These are phyloP conservation scores for Meandrina meandrites DNA, from an alignment of 92 coral and sea anemone genomes.

Conservation along the genomic window DNA sequence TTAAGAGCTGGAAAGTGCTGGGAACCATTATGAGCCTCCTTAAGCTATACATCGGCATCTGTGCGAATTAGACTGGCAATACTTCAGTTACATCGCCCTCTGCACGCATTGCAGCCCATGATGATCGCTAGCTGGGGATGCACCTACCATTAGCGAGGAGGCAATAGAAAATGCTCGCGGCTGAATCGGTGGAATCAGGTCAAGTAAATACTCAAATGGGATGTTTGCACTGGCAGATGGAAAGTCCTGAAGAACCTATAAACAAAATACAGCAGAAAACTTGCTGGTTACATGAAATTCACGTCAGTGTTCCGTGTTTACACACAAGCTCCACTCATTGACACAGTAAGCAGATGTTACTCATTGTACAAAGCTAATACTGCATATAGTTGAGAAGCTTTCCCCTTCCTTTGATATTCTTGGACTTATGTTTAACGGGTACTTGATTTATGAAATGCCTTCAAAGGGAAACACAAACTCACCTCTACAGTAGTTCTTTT, in stretches of 20 bases:
- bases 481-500: conserved; percentile 87
- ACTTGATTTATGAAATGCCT: not conserved
- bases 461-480: not conserved
- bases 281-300: too few relatives aligned
- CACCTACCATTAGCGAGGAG: conserved; percentile 79
- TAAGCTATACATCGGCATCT: not conserved
- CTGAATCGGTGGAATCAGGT: conserved; percentile 87
- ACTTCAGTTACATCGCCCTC: not conserved
- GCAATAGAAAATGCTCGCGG: conserved; percentile 98
- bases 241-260: conserved; percentile 89
- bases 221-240: conserved; percentile 86
- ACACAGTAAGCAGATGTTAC: not conserved
- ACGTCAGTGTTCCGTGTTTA: too few relatives aligned
- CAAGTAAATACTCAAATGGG: conserved; percentile 87
- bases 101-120: not conserved
- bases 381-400: not conserved
- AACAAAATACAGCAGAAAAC: conserved; percentile 3
- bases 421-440: not conserved
- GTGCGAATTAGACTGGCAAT: not conserved
- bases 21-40: too few relatives aligned
- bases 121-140: not conserved
- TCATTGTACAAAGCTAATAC: not conserved
- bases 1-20: too few relatives aligned
- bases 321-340: not conserved
- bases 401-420: not conserved